These are phyloP conservation scores for Pongo abelii DNA, from an alignment of 2,113 vertebrate species.

Conservation along the genomic window DNA sequence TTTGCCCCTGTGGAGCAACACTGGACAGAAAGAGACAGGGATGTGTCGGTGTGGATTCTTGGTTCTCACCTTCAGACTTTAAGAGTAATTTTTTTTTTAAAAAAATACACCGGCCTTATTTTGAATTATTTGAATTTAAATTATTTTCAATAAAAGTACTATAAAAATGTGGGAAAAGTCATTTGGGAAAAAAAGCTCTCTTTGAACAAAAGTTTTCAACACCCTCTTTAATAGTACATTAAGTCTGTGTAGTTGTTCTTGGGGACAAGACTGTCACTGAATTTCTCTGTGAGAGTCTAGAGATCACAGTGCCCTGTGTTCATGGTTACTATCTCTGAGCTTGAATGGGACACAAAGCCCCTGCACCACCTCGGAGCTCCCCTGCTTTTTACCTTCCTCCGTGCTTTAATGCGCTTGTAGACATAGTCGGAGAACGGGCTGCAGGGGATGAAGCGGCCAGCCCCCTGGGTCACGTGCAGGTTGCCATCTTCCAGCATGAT, in stretches of 20 bases:
- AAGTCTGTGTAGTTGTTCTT: neutral
- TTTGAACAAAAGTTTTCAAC: neutral
- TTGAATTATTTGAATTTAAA: neutral
- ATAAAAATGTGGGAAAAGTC: neutral
- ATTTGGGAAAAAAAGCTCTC: neutral
- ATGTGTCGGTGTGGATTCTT: neutral
- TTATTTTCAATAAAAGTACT: neutral
- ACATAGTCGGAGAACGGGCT: conserved; percentile 94
- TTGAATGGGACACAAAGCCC: neutral
- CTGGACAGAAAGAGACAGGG: no score
- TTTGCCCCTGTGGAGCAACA: neutral
- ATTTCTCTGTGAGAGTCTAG: neutral
- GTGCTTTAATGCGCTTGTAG: conserved; percentile 97
- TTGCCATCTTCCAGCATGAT: conserved; percentile 95
- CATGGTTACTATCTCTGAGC: neutral
- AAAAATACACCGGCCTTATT: neutral
- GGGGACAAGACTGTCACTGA: fast-evolving
- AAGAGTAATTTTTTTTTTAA: neutral
- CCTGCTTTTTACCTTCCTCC: conserved; percentile 91
- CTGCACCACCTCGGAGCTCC: fast-evolving
- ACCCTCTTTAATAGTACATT: neutral
- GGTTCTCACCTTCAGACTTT: neutral
- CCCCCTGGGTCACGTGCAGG: conserved; percentile 91
- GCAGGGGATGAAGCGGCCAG: conserved; percentile 94
- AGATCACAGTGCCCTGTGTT: fast-evolving